Conservation (phyloP, 2,113 vertebrate genomes). For the Channa maculata region DNA sequence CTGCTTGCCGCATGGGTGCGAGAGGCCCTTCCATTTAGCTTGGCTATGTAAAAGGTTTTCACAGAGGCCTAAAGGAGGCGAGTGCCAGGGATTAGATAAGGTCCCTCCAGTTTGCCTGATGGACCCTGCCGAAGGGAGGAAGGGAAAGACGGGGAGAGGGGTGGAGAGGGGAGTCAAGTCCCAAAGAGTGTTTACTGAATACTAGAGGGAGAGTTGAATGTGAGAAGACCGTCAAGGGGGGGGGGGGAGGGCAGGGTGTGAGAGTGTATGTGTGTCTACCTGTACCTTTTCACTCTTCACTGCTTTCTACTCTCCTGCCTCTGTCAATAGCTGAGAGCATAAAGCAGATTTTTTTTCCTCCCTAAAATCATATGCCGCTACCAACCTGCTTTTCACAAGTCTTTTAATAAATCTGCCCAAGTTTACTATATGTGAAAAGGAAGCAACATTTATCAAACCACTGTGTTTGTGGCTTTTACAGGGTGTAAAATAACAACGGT, state of each 20-base stretch:
- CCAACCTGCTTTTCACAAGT: slow-evolving; percentile 17
- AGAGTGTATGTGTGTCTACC: not conserved
- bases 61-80: slow-evolving; percentile 70
- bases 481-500: slow-evolving; percentile 48
- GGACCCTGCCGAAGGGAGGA: slow-evolving; percentile 43
- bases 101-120: slow-evolving; percentile 53
- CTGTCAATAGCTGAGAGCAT: not conserved
- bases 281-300: slow-evolving; percentile 4
- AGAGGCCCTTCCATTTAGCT: slow-evolving; percentile 68
- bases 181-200: slow-evolving; percentile 38
- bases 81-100: slow-evolving; percentile 74
- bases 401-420: slow-evolving; percentile 24
- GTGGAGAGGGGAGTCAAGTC: slow-evolving; percentile 32
- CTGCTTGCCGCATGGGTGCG: slow-evolving; percentile 44
- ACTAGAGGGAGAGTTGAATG: slow-evolving; percentile 32
- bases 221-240: not conserved
- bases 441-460: slow-evolving; percentile 38
- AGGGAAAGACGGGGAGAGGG: slow-evolving; percentile 23
- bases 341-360: not conserved
- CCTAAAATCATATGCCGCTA: slow-evolving; percentile 12
- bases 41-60: slow-evolving; percentile 78
- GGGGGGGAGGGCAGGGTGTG: not conserved
- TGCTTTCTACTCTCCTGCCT: not conserved
- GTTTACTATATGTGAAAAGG: slow-evolving; percentile 19
- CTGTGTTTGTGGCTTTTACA: slow-evolving; percentile 54